Evolutionary conservation across 2,888 invertebrate species (phyloP).

Genomic region (Troglohyphantes excavatus): DNA sequence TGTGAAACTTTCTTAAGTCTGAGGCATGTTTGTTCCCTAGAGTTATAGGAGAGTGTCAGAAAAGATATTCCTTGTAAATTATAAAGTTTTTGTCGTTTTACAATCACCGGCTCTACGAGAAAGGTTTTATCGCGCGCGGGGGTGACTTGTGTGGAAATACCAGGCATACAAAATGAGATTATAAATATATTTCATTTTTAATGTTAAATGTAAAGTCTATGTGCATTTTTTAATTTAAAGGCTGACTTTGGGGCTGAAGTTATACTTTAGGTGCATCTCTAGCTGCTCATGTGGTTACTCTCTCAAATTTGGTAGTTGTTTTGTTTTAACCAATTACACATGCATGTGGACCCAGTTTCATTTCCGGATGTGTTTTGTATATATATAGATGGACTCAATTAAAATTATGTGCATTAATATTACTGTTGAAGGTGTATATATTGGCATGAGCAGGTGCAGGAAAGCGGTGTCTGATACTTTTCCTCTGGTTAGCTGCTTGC

Average conservation of each 20-base stretch:
- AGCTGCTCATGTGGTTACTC: neutral
- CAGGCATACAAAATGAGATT: slow-evolving; percentile 52
- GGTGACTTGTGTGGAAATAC: slow-evolving; percentile 38
- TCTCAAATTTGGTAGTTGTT: neutral
- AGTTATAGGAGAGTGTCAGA: slow-evolving; percentile 39
- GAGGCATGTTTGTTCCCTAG: slow-evolving; percentile 39
- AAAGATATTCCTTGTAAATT: slow-evolving; percentile 57
- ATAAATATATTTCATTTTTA: slow-evolving; percentile 64
- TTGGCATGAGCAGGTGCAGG: slow-evolving; percentile 42
- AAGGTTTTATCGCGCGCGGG: slow-evolving; percentile 62
- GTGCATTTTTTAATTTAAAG: slow-evolving; percentile 49
- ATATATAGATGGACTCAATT: slow-evolving; percentile 22
- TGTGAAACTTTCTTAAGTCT: slow-evolving; percentile 23
- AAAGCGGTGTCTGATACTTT: slow-evolving; percentile 27
- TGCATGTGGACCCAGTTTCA: slow-evolving; percentile 7
- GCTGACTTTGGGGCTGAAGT: slow-evolving; percentile 31
- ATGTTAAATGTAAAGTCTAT: slow-evolving; percentile 63
- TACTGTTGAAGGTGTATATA: slow-evolving; percentile 18
- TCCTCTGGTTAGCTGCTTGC: slow-evolving; percentile 31
- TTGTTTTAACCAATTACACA: slow-evolving; percentile 8
- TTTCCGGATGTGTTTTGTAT: slow-evolving; percentile 22
- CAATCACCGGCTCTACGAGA: slow-evolving; percentile 24
- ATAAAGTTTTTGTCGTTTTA: slow-evolving; percentile 53
- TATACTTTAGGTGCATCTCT: slow-evolving; percentile 18
- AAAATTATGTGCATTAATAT: slow-evolving; percentile 4